Base-by-base conservation (phyloP, 2,888 invertebrate species). In the Cataglyphis altisquamis region DNA sequence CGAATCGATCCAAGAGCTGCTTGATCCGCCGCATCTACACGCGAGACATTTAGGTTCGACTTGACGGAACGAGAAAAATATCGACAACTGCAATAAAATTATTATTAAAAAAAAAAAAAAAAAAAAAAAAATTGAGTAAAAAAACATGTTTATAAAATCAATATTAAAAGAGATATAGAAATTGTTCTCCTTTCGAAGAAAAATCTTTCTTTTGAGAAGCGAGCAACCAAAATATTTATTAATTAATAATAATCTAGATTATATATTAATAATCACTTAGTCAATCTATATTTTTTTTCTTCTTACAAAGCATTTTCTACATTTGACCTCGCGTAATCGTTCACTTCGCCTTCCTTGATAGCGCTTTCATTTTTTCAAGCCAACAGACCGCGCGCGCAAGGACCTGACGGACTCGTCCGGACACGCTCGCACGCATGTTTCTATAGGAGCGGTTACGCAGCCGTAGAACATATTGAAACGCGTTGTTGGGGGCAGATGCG, bases 401-500 rank as follows among this genome's bases (percentile, higher is more conserved):
- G 41, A 66, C 39, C 15, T 18, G 60, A 60, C n/a, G 41, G 32
- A 32, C 45, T 55, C 63, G 63, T 70, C 74, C 67, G 57, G 45
- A 39, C 55, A 39, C 55, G 63, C 62, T 82, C 80, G 82, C 89
- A 77, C 68, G 90, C 88, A 91, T 92, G 93, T 93, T 93, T 93
- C 92, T 93, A 93, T 91, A 92, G 91, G 89, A 92, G 90, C 92
- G 91, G 91, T 92, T 88, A 88, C 86, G 89, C 86, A 87, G 87
- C 86, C 88, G 91, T 91, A 91, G 91, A 94, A 93, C 94, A 94
- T 94, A 94, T 94, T 94, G 94, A 94, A 94, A 93, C 93, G 92
- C 93, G 92, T 92, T 92, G 93, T 92, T 93, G 94, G 93, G 93
- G 94, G 94, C 94, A 94, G 94, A 94, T 94, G 94, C 94, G 93